phyloP scores from a whole-genome alignment of 2,797 vertebrate genomes.

The Carapus acus region DNA sequence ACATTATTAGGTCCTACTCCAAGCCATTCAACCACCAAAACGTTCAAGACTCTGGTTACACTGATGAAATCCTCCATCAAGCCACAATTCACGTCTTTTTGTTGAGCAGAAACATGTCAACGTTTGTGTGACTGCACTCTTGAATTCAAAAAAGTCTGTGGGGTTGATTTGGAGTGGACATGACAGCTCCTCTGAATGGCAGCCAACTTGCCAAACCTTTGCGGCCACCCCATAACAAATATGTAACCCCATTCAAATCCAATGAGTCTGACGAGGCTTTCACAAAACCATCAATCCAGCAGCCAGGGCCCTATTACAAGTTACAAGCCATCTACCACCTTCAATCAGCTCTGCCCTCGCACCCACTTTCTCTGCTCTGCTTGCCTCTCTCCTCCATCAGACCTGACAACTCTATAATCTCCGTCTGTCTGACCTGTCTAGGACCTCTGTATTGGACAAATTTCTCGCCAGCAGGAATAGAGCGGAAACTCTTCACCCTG shows the following conservation, averaged over 20 bases:
- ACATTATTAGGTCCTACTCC: no score
- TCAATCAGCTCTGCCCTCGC: conserved; percentile 18
- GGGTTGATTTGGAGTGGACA: conserved; percentile 59
- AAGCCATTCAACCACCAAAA: conserved; percentile 2
- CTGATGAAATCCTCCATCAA: conserved; percentile 35
- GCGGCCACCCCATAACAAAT: conserved; percentile 46
- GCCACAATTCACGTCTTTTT: conserved; percentile 16
- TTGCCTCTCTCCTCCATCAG: conserved; percentile 38
- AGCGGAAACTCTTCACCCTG: conserved; percentile 48
- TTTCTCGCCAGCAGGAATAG: conserved; percentile 48
- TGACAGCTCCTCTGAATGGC: conserved; percentile 40
- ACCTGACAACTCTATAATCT: conserved; percentile 52
- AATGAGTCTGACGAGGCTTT: conserved; percentile 54
- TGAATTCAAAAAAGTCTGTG: conserved; percentile 44
- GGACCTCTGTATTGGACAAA: conserved; percentile 34
- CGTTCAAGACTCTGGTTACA: conserved; percentile 9
- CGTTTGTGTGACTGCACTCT: conserved; percentile 41
- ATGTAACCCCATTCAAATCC: conserved; percentile 51
- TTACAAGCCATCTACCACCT: conserved; percentile 43
- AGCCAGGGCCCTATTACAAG: conserved; percentile 52
- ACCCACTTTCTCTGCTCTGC: conserved; percentile 15
- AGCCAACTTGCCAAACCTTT: conserved; percentile 56
- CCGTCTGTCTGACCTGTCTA: conserved; percentile 42
- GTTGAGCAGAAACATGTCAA: conserved; percentile 30
- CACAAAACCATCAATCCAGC: conserved; percentile 48